A percentile compares a stretch with the other conserved stretches of the same genome.
Conservation (phyloP, 23 tunicate species). For the Phallusia fumigata region DNA sequence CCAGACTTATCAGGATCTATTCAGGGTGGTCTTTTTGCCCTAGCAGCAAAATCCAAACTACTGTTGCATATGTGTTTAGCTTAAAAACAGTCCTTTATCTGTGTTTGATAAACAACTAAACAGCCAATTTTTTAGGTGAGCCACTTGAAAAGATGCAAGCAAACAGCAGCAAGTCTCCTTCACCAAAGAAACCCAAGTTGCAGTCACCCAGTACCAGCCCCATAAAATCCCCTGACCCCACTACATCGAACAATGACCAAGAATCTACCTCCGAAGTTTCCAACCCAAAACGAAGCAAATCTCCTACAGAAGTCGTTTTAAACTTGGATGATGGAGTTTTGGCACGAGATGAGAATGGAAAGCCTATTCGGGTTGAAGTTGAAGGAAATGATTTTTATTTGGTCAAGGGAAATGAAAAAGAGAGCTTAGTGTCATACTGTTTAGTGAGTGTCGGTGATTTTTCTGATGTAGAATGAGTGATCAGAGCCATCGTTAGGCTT, state of each 20-base stretch:
- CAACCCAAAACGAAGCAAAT: not conserved
- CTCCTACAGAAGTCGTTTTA: not conserved
- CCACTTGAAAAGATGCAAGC: not conserved
- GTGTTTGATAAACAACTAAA: no score
- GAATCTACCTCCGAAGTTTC: not conserved
- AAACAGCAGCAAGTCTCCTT: not conserved
- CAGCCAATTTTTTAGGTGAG: no score
- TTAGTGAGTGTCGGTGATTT: not conserved
- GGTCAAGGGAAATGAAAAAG: constrained; percentile 9
- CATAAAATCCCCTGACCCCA: not conserved
- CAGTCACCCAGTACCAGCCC: not conserved
- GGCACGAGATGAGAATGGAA: constrained; percentile 32
- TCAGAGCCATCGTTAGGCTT: no score
- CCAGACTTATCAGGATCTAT: no score
- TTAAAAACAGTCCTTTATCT: no score
- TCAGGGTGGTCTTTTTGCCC: no score
- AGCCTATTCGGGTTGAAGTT: not conserved
- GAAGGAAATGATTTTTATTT: constrained; percentile 37
- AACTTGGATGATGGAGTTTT: constrained; percentile 14
- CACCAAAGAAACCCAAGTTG: not conserved
- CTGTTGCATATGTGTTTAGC: no score
- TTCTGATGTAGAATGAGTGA: not conserved
- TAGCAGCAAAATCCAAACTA: no score
- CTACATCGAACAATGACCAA: not conserved
- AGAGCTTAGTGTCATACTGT: not conserved